Conservation (phyloP, 2,888 invertebrate genomes). For the Patella ulyssiponensis region DNA sequence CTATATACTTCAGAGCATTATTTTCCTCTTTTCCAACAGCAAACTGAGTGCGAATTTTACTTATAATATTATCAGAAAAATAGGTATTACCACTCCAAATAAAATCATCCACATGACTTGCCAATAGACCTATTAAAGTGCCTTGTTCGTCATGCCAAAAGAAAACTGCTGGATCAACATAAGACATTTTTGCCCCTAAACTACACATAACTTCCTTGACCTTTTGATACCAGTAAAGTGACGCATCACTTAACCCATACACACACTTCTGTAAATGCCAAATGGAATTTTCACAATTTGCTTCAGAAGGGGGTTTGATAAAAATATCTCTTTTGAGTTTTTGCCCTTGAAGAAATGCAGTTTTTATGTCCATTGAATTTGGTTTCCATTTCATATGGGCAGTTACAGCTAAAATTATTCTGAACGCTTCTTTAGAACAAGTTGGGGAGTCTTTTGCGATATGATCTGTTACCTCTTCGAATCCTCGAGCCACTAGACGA, state of each 20-base stretch:
- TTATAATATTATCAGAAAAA: constrained; percentile 20
- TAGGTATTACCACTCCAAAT: constrained; percentile 18
- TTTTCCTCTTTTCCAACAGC: constrained; percentile 22
- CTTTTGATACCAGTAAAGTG: background rate
- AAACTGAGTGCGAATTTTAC: constrained; percentile 14
- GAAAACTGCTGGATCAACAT: constrained; percentile 15
- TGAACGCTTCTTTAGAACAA: constrained; percentile 18
- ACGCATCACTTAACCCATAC: background rate
- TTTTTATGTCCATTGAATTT: constrained; percentile 23
- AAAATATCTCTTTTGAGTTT: background rate
- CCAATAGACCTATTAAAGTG: constrained; percentile 16
- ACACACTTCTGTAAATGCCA: constrained; percentile 1
- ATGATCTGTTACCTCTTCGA: constrained; percentile 19
- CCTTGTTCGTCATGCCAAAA: constrained; percentile 8
- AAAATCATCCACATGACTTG: constrained; percentile 29
- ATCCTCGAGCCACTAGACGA: constrained; percentile 26
- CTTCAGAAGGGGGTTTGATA: background rate
- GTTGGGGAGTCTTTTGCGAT: constrained; percentile 22
- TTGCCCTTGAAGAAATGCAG: constrained; percentile 21
- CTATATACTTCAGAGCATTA: constrained; percentile 19
- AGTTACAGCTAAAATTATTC: constrained; percentile 18
- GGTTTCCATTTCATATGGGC: constrained; percentile 14
- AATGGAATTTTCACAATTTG: background rate
- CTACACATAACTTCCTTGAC: background rate
- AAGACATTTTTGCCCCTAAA: background rate